phyloP scores from a whole-genome alignment of 2,888 invertebrate species.

The Meloe dianella region DNA sequence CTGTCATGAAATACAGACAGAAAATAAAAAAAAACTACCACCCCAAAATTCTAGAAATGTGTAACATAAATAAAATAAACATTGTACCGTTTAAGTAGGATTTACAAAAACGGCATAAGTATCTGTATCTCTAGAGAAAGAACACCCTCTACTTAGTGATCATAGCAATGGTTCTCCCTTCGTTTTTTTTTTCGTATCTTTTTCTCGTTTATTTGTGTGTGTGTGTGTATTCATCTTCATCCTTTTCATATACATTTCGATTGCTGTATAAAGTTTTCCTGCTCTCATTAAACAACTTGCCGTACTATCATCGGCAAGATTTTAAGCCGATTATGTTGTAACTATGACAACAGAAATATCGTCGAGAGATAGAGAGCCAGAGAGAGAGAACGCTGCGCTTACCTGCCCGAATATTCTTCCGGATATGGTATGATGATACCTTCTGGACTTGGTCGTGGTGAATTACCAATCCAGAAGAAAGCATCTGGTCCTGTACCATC shows the following conservation, averaged over 20 bases:
- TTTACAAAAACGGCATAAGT: conserved; percentile 32
- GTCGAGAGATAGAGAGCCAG: too few relatives aligned
- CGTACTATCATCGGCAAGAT: conserved; percentile 54
- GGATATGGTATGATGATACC: conserved; percentile 87
- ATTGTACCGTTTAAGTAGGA: conserved; percentile 34
- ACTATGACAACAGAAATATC: conserved; percentile 42
- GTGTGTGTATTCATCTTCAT: conserved; percentile 6
- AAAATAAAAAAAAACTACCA: not conserved
- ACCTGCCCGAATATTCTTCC: conserved; percentile 82
- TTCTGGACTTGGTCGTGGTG: conserved; percentile 78
- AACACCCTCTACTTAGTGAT: not conserved
- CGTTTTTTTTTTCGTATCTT: not conserved
- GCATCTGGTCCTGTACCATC: conserved; percentile 89
- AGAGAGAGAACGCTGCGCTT: too few relatives aligned
- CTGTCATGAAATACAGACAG: not conserved
- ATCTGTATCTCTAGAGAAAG: conserved; percentile 15
- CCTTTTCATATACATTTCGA: conserved; percentile 35
- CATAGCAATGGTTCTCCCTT: not conserved
- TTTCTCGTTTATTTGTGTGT: too few relatives aligned
- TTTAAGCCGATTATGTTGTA: conserved; percentile 56
- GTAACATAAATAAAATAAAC: conserved; percentile 33
- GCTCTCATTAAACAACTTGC: conserved; percentile 56
- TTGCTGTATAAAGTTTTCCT: conserved; percentile 37
- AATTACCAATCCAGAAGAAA: conserved; percentile 90
- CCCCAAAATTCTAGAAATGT: not conserved